Evolutionary conservation across 2,113 vertebrate genomes (phyloP).

Genomic region (Silurus asotus): DNA sequence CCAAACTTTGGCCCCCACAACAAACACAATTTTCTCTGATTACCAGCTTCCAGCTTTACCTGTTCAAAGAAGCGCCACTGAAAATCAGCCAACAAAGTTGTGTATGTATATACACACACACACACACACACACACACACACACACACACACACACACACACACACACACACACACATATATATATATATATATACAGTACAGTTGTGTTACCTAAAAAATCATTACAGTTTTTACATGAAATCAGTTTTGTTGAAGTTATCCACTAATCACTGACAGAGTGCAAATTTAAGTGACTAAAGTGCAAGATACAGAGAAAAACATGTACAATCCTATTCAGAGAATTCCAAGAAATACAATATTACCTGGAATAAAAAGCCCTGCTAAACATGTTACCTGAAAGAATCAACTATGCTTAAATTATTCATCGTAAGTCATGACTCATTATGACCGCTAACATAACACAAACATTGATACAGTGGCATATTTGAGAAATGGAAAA

Average conservation of each 20-base stretch:
- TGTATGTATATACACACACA: no score
- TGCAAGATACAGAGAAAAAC: neutral
- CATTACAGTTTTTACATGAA: no score
- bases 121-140: no score
- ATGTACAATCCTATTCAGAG: neutral
- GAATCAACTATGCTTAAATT: neutral
- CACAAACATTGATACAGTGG: neutral
- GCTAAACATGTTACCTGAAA: neutral
- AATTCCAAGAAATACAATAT: neutral
- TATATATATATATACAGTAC: no score
- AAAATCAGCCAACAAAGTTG: slow-evolving; percentile 5
- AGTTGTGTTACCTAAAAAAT: no score
- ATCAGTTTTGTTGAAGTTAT: no score
- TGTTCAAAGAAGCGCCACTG: slow-evolving; percentile 9
- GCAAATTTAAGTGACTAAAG: neutral
- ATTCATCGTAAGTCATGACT: neutral
- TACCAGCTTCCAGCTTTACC: slow-evolving; percentile 15
- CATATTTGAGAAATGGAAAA: neutral
- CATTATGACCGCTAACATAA: neutral
- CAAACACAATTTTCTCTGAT: slow-evolving; percentile 21
- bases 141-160: no score
- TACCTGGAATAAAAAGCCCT: neutral
- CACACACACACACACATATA: no score
- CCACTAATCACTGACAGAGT: no score
- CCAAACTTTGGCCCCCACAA: slow-evolving; percentile 3